A percentile compares a stretch with the other conserved stretches of the same genome.
These are phyloP conservation scores for Actinopyga echinites DNA, from an alignment of 53 echinoderm and acorn worm species.

Conservation along the genomic window DNA sequence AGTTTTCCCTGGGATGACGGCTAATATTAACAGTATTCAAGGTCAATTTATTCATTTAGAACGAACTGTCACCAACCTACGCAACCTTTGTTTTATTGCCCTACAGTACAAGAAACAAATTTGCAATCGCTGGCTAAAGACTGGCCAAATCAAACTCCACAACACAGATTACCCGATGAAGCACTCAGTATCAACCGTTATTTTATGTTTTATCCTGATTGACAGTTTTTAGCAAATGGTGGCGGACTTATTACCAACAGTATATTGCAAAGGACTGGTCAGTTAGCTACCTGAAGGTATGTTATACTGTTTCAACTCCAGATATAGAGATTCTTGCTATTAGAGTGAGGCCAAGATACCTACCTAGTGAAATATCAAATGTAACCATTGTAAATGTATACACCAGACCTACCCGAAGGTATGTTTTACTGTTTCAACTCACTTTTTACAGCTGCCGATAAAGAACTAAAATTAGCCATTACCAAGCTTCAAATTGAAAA, in stretches of 20 bases:
- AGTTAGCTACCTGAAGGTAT: neutral
- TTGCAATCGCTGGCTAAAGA: neutral
- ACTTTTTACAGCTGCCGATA: neutral
- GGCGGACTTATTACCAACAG: neutral
- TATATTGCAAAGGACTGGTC: constrained; percentile 15
- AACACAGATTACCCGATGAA: neutral
- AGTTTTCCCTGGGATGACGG: neutral
- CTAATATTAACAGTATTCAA: constrained; percentile 1
- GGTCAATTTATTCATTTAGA: neutral
- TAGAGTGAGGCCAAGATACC: neutral
- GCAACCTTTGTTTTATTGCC: constrained; percentile 1
- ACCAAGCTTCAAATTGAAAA: neutral
- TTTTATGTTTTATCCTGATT: neutral
- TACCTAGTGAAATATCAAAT: too few relatives aligned
- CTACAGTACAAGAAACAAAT: constrained; percentile 16
- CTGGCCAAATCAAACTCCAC: neutral
- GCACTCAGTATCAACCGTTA: neutral
- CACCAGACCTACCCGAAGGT: neutral
- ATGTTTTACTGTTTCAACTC: neutral
- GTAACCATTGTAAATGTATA: neutral
- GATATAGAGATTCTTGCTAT: constrained; percentile 1
- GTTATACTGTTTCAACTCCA: constrained; percentile 1
- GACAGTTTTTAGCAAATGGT: constrained; percentile 15
- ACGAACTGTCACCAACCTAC: neutral
- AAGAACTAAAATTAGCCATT: neutral